Base-by-base conservation (phyloP, 2,888 invertebrate species). In the Leptopilina drosophilae region DNA sequence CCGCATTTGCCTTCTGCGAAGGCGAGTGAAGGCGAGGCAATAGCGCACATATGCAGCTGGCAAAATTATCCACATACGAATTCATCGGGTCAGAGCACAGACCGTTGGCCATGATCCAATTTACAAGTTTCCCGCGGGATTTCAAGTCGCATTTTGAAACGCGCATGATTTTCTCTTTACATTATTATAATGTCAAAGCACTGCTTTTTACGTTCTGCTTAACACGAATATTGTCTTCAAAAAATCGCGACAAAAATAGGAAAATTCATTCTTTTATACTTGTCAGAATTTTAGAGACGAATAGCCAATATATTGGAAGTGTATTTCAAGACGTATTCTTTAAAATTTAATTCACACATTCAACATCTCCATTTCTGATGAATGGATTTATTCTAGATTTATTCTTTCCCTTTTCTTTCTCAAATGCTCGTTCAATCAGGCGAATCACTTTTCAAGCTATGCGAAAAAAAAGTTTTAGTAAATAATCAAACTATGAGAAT, bases 41-140 rank as follows among this genome's bases (percentile, higher is more conserved):
- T 33, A 65, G 49, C 20, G 46, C 46, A 67, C 65, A 66, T 33
- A 33, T 42, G 14, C 65, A 66, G 65, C 46, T 69, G 67, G 49
- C 67, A 69, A 69, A 69, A 69, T 69, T 53, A 69, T 69, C 67
- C 49, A 69, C 56, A 73, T 15, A 62, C 53, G 53, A 73, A 73
- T 73, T 56, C 73, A 73, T 73, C 73, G 73, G 33, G 73, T 73
- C 73, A 73, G 33, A 56, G 73, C 53, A 73, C 73, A 73, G 26
- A 26, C 5, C 53, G n/a, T 49, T 73, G 73, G 73, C 73, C 53
- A 73, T 73, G 73, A 73, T 73, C 73, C 73, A 73, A 73, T 73
- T 73, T 73, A 26, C 53, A 33, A 73, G 33, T 56, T 64, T 73
- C 33, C 73, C 56, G 33, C 26, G 53, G n/a, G 73, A 73, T 73